phyloP scores from a whole-genome alignment of 1,140 invertebrate genomes.

The Drosophila lini region DNA sequence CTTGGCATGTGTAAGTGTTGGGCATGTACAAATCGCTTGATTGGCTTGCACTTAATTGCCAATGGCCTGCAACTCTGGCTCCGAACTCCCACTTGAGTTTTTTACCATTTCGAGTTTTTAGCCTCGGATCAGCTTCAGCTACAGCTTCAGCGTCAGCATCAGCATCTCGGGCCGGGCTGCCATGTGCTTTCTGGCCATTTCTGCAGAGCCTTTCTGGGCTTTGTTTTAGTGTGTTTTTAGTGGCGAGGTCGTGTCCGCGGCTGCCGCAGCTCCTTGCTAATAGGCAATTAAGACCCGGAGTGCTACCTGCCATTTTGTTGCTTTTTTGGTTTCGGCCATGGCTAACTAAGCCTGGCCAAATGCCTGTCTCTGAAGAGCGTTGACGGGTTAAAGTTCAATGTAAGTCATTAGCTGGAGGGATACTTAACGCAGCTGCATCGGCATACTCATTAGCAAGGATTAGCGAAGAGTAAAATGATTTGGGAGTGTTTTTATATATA shows the following conservation, averaged over 20 bases:
- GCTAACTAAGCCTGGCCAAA: conserved; percentile 50
- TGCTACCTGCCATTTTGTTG: conserved; percentile 79
- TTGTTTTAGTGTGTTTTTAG: conserved; percentile 34
- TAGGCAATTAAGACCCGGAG: conserved; percentile 75
- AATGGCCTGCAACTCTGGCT: conserved; percentile 61
- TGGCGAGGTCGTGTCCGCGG: conserved; percentile 71
- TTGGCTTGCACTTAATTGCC: conserved; percentile 81
- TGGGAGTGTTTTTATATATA: not conserved
- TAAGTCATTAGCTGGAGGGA: conserved; percentile 41
- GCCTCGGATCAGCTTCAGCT: conserved; percentile 20
- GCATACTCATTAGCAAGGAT: conserved; percentile 8
- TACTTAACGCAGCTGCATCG: conserved; percentile 15
- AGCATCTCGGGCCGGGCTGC: conserved; percentile 7
- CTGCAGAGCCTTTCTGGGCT: conserved; percentile 29
- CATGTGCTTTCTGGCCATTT: conserved; percentile 53
- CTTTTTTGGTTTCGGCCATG: conserved; percentile 30
- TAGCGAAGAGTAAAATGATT: not conserved
- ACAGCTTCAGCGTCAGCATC: not conserved
- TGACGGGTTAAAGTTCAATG: conserved; percentile 61
- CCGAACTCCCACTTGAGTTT: conserved; percentile 38
- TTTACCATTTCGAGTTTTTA: conserved; percentile 16
- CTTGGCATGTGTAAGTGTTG: conserved; percentile 70
- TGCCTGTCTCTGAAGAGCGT: conserved; percentile 36
- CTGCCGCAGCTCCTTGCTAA: conserved; percentile 72
- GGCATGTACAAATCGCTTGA: conserved; percentile 80